phyloP scores from a whole-genome alignment of 2,113 vertebrate species.

The Hyperoodon ampullatus region DNA sequence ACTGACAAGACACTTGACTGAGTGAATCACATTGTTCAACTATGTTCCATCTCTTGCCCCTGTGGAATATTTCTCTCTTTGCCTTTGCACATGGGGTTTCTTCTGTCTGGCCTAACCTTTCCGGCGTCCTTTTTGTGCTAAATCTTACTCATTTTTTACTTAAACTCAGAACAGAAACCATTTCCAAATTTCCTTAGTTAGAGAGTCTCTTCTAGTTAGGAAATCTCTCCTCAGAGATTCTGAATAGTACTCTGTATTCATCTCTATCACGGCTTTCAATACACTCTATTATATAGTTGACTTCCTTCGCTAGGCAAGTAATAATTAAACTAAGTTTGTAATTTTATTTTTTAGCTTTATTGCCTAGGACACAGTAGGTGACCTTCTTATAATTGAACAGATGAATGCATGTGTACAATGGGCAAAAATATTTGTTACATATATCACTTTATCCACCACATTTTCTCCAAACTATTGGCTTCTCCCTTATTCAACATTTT shows the following conservation, averaged over 20 bases:
- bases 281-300: background rate
- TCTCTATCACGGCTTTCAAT: background rate
- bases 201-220: background rate
- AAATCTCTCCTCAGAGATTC: background rate
- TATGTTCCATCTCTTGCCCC: background rate
- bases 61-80: background rate
- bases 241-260: background rate
- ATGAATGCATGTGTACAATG: background rate
- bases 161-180: background rate
- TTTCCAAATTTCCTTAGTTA: background rate
- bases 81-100: background rate
- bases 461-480: background rate
- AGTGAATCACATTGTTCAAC: background rate
- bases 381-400: background rate
- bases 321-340: background rate
- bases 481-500: background rate
- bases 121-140: background rate
- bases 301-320: conserved; percentile 2
- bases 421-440: background rate
- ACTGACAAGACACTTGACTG: background rate
- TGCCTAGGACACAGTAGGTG: background rate
- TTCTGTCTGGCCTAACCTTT: background rate
- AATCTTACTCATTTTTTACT: background rate
- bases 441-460: background rate
- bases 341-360: background rate